Base-by-base conservation (phyloP, 2,113 vertebrate genomes). In the Eptatretus burgeri region DNA sequence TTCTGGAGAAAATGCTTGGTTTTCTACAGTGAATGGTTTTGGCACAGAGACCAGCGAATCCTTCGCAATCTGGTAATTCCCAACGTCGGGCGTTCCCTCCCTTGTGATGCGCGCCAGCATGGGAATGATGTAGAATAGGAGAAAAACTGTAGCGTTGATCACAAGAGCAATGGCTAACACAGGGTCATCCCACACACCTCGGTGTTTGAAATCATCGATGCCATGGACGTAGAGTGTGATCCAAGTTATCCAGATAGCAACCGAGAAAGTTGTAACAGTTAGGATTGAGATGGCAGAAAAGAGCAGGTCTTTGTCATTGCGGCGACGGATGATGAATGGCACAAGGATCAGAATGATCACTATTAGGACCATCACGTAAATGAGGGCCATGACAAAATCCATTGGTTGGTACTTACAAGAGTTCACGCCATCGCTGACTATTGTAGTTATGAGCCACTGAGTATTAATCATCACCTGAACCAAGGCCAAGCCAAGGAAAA, bases 311-410 rank as follows among this genome's bases (percentile, higher is more conserved):
- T 67, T 65, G 65, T 74, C 78, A 13, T 77, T 77, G 69, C 71
- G 72, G 2, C 69, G 70, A 65, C 77, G 78, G 71, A 84, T 72
- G 14, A 71, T 67, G 63, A 72, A 72, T 51, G 75, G 65, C 50
- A 83, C 75, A 1, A 74, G 50, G 50, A 78, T 49, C 64, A 81
- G 70, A 11, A 77, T 76, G 63, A 77, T 52, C 0, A 70, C 74
- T 73, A 95, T 76, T 52, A 95, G 69, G 69, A 79, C 75, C 62
- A 91, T 67, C 67, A 91, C 79, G 0, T 88, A 95, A 72, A 84
- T 82, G 67, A 83, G 78, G 66, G 93, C 71, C 79, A 93, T 76
- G 70, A 76, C 75, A 1, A 91, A 91, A 64, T 93, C 85, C 5
- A 69, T 70, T 4, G 77, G 80, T 64, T 68, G 72, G 73, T 75